Conservation (phyloP, 92 coral and sea anemone species). For the Bergia puertoricense region DNA sequence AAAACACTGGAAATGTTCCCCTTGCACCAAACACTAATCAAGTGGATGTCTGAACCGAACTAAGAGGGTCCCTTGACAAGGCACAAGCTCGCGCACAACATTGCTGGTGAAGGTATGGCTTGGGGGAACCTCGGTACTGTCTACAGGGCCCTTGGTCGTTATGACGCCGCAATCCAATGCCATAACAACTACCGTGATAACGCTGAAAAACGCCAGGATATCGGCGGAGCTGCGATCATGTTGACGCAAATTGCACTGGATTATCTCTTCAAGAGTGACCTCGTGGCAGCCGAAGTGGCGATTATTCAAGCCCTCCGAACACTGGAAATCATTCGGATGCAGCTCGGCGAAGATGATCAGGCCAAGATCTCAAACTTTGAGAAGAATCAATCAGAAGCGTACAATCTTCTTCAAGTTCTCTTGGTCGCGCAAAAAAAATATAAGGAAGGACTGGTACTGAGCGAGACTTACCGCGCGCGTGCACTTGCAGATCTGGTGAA, state of each 20-base stretch:
- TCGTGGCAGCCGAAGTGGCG: slow-evolving; percentile 51
- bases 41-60: no score
- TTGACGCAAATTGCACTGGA: slow-evolving; percentile 64
- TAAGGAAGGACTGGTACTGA: slow-evolving; percentile 61
- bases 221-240: slow-evolving; percentile 73
- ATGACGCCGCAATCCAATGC: slow-evolving; percentile 56
- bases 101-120: slow-evolving; percentile 75
- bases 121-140: slow-evolving; percentile 74
- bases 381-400: slow-evolving; percentile 66
- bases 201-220: slow-evolving; percentile 63
- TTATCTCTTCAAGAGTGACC: slow-evolving; percentile 50
- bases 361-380: slow-evolving; percentile 71
- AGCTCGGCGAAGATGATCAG: slow-evolving; percentile 67
- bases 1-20: no score
- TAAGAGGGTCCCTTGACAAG: no score
- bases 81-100: slow-evolving; percentile 48
- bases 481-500: slow-evolving; percentile 54
- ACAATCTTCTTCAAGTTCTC: slow-evolving; percentile 58
- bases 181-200: slow-evolving; percentile 61
- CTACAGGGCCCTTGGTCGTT: slow-evolving; percentile 54
- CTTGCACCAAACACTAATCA: no score
- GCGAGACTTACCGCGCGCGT: slow-evolving; percentile 59
- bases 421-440: slow-evolving; percentile 53
- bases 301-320: slow-evolving; percentile 55
- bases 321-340: slow-evolving; percentile 59